Conservation (phyloP, 37 sponge, comb jelly and placozoan species). For the Spongia lamella region DNA sequence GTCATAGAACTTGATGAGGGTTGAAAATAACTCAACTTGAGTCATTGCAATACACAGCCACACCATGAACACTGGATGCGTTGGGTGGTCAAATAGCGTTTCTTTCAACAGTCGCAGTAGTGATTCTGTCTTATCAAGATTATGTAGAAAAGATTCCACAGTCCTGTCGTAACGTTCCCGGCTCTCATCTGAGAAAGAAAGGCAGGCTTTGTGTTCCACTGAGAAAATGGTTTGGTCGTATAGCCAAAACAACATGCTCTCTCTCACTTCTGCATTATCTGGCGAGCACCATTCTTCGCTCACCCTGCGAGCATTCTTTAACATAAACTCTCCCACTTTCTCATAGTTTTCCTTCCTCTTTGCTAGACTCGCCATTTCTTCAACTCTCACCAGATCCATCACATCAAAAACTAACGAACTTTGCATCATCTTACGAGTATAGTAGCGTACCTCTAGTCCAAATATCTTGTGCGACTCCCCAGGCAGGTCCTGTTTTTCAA, state of each 20-base stretch:
- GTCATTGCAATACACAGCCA: conserved; percentile 64
- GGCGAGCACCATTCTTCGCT: conserved; percentile 74
- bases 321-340: conserved; percentile 56
- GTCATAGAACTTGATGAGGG: conserved; percentile 44
- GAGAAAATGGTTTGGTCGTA: conserved; percentile 36
- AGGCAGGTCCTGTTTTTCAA: conserved; percentile 23
- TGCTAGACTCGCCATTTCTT: conserved; percentile 42
- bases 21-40: conserved; percentile 54
- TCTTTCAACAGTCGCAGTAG: conserved; percentile 58
- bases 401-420: conserved; percentile 50
- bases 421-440: conserved; percentile 42
- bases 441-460: conserved; percentile 24
- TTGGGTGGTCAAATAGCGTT: conserved; percentile 56
- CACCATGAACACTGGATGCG: conserved; percentile 52
- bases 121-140: conserved; percentile 15
- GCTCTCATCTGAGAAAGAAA: conserved; percentile 19
- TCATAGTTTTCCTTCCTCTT: conserved; percentile 20
- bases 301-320: conserved; percentile 52
- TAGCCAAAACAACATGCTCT: conserved; percentile 44
- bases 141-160: conserved; percentile 35
- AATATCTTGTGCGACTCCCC: conserved; percentile 10
- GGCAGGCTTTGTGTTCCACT: background rate
- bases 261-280: conserved; percentile 47
- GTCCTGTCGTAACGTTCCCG: conserved; percentile 71
- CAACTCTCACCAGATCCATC: conserved; percentile 69